Evolutionary conservation across 2,888 invertebrate species (phyloP), one percentile per base, ranked within the genome.

Genomic region (Seira sanloemensis): DNA sequence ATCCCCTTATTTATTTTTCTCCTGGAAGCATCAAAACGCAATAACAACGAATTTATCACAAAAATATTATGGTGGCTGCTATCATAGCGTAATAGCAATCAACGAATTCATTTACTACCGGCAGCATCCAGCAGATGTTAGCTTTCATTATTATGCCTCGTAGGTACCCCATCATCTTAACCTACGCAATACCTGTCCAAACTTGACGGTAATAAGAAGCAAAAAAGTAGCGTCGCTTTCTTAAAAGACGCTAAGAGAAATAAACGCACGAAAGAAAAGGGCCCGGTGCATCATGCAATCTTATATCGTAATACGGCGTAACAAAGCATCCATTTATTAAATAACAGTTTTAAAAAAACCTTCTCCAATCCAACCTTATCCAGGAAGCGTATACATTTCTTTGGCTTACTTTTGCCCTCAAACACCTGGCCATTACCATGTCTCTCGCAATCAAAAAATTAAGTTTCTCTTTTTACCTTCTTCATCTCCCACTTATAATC

Each of bases 61-160:
- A 58, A 58, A 58, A 58, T 16, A 58, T 4, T 58, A 58, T 58
- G 7, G n/a, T 58, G 58, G 58, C n/a, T 7, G 58, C 58, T 58
- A 58, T 58, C 58, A 58, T 58, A 18, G 58, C 58, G n/a, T 58
- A 84, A 84, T 71, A 75, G 69, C 69, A 84, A 84, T 78, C 78
- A 78, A 73, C 83, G 78, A 68, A 54, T 26, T 46, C 62, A 66
- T 62, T 58, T 7, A 78, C 69, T 69, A 79, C 75, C 79, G 71
- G 69, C n/a, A n/a, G n/a, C 67, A 84, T 71, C 84, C 84, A 84
- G 84, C 84, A 84, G 84, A 84, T 84, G 84, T 84, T 84, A 75
- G 65, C 74, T 58, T 58, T 16, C 9, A 12, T 9, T n/a, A 78
- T 82, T 77, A 5, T 68, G 27, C 68, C 68, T n/a, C 68, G 26